Base-by-base conservation (phyloP, 2,113 vertebrate species). In the Rhegmatorhina hoffmannsi region DNA sequence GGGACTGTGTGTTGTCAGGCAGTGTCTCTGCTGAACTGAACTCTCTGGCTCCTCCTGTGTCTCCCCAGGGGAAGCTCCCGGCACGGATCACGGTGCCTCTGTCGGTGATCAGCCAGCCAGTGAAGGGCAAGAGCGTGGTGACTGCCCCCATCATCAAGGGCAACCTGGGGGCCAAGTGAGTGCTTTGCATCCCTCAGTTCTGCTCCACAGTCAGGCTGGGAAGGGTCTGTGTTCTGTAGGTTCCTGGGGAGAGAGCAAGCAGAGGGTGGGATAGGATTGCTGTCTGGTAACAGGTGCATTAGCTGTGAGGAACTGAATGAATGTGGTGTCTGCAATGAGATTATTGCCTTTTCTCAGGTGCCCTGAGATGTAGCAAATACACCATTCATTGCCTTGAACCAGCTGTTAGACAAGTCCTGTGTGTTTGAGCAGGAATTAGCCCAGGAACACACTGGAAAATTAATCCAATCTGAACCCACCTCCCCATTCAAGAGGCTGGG, bases 131-230 rank as follows among this genome's bases (percentile, higher is more conserved):
- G 97, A 98, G 98, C 1, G 97, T 99, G 72, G 98, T 99, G 96
- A 98, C 99, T n/a, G 98, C 99, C 17, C 99, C 99, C 25, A 98
- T 99, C 85, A 98, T 99, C 84, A 99, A 99, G 96, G 99, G 99
- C 95, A 99, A 98, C 93, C 98, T 99, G 0, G 99, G 99, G 8
- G 98, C 99, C 92, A 99, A 99, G 99, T 99, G 88, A 98, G 98
- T 98, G 67, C 47, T 72, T 38, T 40, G 53, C 33, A 21, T 38
- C 31, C 36, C 3, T 0, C 36, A 19, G 60, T 36, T 60, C n/a
- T 34, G 19, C 31, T 59, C 52, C 60, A 43, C 43, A 23, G 63
- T 20, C 2, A 1, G 13, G 12, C 49, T 36, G 43, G 50, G 76
- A 36, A 59, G 31, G n/a, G 29, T 21, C 25, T 56, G 21, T 7